Evolutionary conservation across 2,888 invertebrate species (phyloP).

Genomic region (Troglohyphantes excavatus): DNA sequence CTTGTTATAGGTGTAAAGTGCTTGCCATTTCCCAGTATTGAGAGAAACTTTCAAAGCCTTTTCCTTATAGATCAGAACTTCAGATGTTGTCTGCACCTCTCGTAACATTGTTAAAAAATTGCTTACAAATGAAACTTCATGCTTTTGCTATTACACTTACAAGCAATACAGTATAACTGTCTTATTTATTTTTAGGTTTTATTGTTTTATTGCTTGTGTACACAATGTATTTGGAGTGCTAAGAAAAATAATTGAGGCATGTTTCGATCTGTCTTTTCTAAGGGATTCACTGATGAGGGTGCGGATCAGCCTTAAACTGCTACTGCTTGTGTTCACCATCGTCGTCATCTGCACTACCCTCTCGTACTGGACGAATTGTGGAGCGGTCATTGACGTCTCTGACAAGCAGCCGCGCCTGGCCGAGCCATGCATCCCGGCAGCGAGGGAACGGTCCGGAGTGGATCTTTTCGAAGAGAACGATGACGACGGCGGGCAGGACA

Average conservation of each 20-base stretch:
- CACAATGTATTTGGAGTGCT: background rate
- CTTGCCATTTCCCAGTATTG: too few relatives aligned
- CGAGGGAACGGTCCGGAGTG: conserved; percentile 2
- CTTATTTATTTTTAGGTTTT: too few relatives aligned
- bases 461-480: conserved; percentile 66
- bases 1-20: too few relatives aligned
- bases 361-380: conserved; percentile 71
- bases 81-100: too few relatives aligned
- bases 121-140: too few relatives aligned
- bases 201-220: background rate
- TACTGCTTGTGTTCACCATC: conserved; percentile 64
- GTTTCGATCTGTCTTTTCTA: conserved; percentile 14
- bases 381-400: background rate
- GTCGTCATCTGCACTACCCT: conserved; percentile 49
- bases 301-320: conserved; percentile 70
- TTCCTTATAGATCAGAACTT: too few relatives aligned
- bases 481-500: conserved; percentile 23
- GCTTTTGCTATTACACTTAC: background rate
- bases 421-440: conserved; percentile 4
- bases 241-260: background rate
- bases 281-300: conserved; percentile 76
- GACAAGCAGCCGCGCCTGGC: conserved; percentile 44
- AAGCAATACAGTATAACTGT: background rate
- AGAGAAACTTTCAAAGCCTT: too few relatives aligned
- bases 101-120: too few relatives aligned